Conservation (phyloP, 2,797 vertebrate species). For the Xenops minutus region DNA sequence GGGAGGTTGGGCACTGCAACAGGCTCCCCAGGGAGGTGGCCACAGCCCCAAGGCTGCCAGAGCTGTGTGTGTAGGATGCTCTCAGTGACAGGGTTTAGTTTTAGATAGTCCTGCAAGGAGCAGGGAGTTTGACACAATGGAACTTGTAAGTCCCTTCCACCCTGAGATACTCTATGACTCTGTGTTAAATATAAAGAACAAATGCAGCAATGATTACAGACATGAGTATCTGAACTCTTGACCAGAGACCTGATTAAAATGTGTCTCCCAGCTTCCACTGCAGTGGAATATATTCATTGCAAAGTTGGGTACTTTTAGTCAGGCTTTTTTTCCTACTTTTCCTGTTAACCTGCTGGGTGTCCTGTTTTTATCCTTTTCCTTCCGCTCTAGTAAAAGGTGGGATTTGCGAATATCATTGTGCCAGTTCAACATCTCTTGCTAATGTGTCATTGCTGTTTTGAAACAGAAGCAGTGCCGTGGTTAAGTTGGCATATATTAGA, state of each 20-base stretch:
- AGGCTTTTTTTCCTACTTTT: not conserved
- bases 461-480: not conserved
- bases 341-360: constrained; percentile 25
- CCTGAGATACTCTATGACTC: not conserved
- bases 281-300: not conserved
- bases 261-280: not conserved
- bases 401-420: not conserved
- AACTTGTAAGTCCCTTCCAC: not conserved
- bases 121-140: not conserved
- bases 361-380: constrained; percentile 46
- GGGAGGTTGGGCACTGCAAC: not conserved
- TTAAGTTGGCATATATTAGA: not conserved
- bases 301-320: not conserved
- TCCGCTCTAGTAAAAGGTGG: constrained; percentile 27
- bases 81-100: not conserved
- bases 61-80: not conserved
- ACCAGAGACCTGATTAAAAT: not conserved
- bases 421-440: not conserved
- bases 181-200: not conserved
- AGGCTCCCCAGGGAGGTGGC: not conserved
- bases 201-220: not conserved
- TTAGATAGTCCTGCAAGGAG: not conserved
- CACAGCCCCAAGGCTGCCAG: not conserved
- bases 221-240: not conserved
- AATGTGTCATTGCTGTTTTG: not conserved